Base-by-base conservation (phyloP, 1,140 invertebrate genomes). In the Drosophila micromelanica region DNA sequence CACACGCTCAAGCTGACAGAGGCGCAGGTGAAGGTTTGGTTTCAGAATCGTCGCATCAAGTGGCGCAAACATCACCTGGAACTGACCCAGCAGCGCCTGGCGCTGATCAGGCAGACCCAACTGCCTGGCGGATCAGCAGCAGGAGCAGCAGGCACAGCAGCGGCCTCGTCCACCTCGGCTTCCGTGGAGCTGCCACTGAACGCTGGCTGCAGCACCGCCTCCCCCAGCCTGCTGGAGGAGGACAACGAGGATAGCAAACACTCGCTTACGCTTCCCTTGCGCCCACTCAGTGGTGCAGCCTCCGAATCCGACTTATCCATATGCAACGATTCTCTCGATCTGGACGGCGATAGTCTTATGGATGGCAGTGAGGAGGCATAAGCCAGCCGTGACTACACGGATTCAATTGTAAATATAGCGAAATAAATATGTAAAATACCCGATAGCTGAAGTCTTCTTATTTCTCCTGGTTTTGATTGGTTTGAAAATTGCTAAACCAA, bases 11-110 rank as follows among this genome's bases (percentile, higher is more conserved):
- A 97, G 67, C 93, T 99, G 1, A 98, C 97, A 0, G 98, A 99
- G 92, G 97, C 97, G 4, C 97, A 98, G 94, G 96, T 99, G 0
- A 99, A 99, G 92, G 98, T 99, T 1, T 99, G 98, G 98, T 99
- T 99, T 91, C 98, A 98, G 93, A 99, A 99, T 92, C 94, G 98
- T 20, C 94, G 98, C 30, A 99, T 99, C 72, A 99, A 99, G 93
- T 98, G 97, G 97, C 93, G 98, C 17, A 99, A 99, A 85, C 96
- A 98, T 79, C 97, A 98, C 78, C 93, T 98, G 80, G 98, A 98
- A 90, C 94, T 98, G 70, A 97, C 98, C 38, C 97, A 98, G 90
- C 97, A 98, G 73, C 94, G 96, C 54, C 93, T 98, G 30, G 96
- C 96, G 0, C 94, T 97, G 13, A 93, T 96, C 55, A 95, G 96